Conservation (phyloP, 2,113 vertebrate species). For the Ursus arctos region DNA sequence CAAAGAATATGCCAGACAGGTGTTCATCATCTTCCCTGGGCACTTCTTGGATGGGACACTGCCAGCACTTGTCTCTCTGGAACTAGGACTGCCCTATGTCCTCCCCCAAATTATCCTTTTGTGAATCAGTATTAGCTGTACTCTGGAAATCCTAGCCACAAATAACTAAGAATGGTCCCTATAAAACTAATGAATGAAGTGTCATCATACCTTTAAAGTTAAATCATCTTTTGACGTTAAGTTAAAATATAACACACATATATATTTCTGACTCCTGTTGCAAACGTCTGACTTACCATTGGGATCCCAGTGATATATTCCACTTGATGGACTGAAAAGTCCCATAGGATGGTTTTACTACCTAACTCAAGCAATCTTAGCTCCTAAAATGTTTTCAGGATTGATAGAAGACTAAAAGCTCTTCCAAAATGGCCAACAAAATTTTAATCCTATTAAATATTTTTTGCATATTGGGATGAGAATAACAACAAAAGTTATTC, state of each 20-base stretch:
- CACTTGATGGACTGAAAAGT: background rate
- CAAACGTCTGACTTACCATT: background rate
- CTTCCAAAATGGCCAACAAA: background rate
- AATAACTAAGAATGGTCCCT: background rate
- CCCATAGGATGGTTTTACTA: background rate
- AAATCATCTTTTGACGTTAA: background rate
- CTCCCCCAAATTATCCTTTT: background rate
- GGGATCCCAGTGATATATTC: background rate
- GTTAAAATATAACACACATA: background rate
- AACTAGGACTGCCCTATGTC: background rate
- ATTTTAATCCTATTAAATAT: slow-evolving; percentile 7
- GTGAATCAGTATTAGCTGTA: background rate
- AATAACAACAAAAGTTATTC: background rate
- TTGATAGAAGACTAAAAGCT: background rate
- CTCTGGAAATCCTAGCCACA: background rate
- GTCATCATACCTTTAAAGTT: background rate
- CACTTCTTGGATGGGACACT: background rate
- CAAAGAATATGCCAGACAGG: background rate
- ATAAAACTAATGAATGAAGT: background rate
- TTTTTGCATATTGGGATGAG: slow-evolving; percentile 23
- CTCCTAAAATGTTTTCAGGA: background rate
- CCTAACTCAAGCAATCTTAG: background rate
- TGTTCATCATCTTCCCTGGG: background rate
- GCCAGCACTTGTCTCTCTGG: background rate
- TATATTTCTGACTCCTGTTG: background rate